These are phyloP conservation scores for Guaruba guarouba DNA, from an alignment of 2,113 vertebrate species.

Conservation along the genomic window DNA sequence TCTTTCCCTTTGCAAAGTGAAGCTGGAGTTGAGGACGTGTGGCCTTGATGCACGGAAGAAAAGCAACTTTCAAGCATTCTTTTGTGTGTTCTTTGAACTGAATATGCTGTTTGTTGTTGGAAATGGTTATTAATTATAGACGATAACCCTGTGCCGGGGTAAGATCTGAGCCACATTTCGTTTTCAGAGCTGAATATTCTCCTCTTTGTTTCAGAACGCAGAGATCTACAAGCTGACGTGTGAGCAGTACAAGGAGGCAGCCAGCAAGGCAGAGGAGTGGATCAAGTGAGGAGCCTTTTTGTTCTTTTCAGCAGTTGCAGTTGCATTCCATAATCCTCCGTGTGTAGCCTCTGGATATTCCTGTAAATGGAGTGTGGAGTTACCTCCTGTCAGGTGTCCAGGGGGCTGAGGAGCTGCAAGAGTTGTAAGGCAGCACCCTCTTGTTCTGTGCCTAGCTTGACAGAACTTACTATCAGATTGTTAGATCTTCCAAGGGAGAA, in stretches of 20 bases:
- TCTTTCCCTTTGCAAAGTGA: neutral
- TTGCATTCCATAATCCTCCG: neutral
- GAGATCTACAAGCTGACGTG: constrained; percentile 86
- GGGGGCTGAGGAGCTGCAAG: neutral
- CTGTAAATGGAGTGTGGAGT: neutral
- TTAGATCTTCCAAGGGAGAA: neutral
- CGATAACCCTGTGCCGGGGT: neutral
- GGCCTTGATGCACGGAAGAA: neutral
- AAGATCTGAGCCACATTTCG: neutral
- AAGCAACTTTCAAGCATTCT: neutral
- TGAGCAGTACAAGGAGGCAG: constrained; percentile 85
- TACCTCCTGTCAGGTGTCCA: neutral
- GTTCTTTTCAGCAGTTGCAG: constrained; percentile 1
- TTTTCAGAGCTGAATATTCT: constrained; percentile 20
- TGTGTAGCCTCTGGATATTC: neutral
- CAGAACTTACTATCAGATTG: neutral
- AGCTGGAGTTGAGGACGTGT: neutral
- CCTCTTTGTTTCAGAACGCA: constrained; percentile 78
- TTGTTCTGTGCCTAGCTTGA: neutral
- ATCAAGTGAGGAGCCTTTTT: constrained; percentile 81
- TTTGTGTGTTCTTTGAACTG: neutral
- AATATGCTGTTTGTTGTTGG: constrained; percentile 19
- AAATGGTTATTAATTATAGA: neutral
- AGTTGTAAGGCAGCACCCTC: neutral
- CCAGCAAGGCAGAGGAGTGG: constrained; percentile 77